These are phyloP conservation scores for Aspidiotus rigidus DNA, from an alignment of 2,888 invertebrate species.

Conservation along the genomic window DNA sequence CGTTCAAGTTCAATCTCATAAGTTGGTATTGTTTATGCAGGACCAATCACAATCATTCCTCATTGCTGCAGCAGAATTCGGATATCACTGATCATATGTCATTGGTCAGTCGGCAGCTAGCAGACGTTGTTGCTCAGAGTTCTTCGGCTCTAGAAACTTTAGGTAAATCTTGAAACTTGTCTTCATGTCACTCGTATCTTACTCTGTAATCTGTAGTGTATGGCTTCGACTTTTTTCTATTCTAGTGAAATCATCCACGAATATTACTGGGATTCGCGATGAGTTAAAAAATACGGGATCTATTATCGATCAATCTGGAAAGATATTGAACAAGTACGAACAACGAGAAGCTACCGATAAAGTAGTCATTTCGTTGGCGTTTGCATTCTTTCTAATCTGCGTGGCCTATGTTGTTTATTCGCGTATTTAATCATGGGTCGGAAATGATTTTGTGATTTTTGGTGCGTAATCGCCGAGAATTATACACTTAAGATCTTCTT, in stretches of 20 bases:
- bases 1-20: background rate
- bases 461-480: too few species aligned
- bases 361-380: constrained; percentile 75
- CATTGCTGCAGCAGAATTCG: constrained; percentile 15
- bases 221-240: constrained; percentile 31
- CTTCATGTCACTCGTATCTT: background rate
- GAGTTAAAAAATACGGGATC: constrained; percentile 80
- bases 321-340: constrained; percentile 86
- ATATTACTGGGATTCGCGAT: constrained; percentile 57
- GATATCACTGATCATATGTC: constrained; percentile 71
- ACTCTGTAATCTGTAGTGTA: background rate
- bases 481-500: too few species aligned
- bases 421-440: constrained; percentile 43
- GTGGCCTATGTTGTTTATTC: constrained; percentile 89
- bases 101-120: constrained; percentile 73
- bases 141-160: constrained; percentile 74
- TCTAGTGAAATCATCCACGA: constrained; percentile 47
- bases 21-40: constrained; percentile 9
- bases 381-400: constrained; percentile 79
- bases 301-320: constrained; percentile 78
- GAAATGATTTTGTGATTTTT: background rate
- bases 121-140: constrained; percentile 78
- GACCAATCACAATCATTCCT: constrained; percentile 14
- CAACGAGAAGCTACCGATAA: constrained; percentile 92
- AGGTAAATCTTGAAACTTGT: constrained; percentile 41